A percentile compares a stretch with the other conserved stretches of the same genome.
phyloP scores from a whole-genome alignment of 2,113 vertebrate species.

The Aviceda subcristata region DNA sequence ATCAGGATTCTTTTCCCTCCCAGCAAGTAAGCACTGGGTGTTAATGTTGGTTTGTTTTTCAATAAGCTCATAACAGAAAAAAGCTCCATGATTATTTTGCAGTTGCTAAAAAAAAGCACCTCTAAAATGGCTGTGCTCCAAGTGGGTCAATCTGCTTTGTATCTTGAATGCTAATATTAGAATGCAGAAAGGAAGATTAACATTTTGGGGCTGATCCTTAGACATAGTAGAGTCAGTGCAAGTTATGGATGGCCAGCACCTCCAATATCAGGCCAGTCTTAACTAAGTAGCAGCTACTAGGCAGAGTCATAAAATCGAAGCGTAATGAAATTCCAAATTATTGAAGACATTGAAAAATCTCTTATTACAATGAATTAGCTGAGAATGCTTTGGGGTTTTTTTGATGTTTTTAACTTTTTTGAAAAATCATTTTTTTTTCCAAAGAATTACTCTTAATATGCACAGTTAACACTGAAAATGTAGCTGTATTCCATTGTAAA shows the following conservation, averaged over 20 bases:
- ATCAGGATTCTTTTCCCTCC: background rate
- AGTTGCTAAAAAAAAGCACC: conserved; percentile 69
- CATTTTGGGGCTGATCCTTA: conserved; percentile 5
- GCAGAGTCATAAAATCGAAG: conserved; percentile 54
- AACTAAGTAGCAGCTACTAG: conserved; percentile 66
- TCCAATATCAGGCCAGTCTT: background rate
- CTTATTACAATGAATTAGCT: conserved; percentile 49
- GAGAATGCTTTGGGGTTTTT: conserved; percentile 38
- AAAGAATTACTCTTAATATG: conserved; percentile 76
- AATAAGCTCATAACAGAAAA: conserved; percentile 54
- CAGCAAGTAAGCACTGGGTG: conserved; percentile 27
- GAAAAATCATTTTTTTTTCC: conserved; percentile 52
- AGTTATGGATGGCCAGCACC: background rate
- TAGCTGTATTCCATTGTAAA: conserved; percentile 79
- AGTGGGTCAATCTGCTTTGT: conserved; percentile 50
- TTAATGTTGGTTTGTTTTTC: background rate
- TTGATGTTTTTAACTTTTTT: conserved; percentile 48
- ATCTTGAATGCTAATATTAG: conserved; percentile 32
- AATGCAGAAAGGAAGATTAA: conserved; percentile 38
- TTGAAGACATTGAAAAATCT: conserved; percentile 60
- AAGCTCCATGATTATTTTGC: conserved; percentile 56
- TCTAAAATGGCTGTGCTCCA: conserved; percentile 49
- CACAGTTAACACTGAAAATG: conserved; percentile 85
- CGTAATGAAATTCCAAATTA: conserved; percentile 70
- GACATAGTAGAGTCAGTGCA: background rate